These are phyloP conservation scores for Xiphorhynchus erythropygius DNA, from an alignment of 2,797 vertebrate genomes.

Conservation along the genomic window DNA sequence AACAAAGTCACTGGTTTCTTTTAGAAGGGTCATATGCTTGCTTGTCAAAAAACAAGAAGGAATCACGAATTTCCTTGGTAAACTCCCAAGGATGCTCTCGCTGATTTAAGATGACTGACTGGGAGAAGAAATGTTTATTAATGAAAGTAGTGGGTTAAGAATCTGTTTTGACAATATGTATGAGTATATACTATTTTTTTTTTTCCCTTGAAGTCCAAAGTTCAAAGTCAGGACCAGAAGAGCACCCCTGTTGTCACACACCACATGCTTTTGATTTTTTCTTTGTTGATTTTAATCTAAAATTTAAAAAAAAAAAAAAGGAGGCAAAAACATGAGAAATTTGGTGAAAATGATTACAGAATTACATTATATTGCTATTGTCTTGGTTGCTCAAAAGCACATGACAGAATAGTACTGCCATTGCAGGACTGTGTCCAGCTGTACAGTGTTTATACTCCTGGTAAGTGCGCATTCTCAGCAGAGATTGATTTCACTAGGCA, in stretches of 20 bases:
- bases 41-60: background rate
- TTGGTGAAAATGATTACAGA: background rate
- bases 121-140: background rate
- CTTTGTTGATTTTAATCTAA: background rate
- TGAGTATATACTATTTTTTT: background rate
- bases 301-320: background rate
- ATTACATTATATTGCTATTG: background rate
- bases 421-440: background rate
- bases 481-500: conserved; percentile 5
- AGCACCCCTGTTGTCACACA: background rate
- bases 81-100: background rate
- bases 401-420: background rate
- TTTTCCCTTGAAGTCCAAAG: background rate
- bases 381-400: background rate
- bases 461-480: background rate
- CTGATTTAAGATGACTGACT: background rate
- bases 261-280: background rate
- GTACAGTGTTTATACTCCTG: background rate
- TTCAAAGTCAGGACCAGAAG: background rate
- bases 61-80: background rate
- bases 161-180: background rate
- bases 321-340: rapidly evolving
- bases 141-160: background rate
- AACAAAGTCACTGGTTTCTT: background rate
- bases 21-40: background rate